Percentiles rank a stretch among this genome's conserved stretches.
These are phyloP conservation scores for Hypotaenidia okinawae DNA, from an alignment of 2,797 vertebrate genomes.

Conservation along the genomic window DNA sequence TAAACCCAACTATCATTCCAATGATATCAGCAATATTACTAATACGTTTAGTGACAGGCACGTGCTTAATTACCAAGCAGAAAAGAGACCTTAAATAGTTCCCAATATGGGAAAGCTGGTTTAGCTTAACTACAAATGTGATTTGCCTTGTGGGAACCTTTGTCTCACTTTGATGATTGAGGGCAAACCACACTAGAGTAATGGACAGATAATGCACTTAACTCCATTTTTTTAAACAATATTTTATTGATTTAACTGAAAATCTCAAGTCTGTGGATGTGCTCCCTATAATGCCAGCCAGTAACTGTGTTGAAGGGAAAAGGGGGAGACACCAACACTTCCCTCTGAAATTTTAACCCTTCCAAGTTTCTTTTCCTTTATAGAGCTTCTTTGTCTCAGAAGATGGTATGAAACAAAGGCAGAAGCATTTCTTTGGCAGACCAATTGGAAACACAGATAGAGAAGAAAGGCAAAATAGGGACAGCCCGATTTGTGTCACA, in stretches of 20 bases:
- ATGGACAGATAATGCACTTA: slow-evolving; percentile 56
- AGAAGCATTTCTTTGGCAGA: background rate
- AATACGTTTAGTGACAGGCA: background rate
- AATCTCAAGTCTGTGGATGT: slow-evolving; percentile 13
- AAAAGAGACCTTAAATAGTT: slow-evolving; percentile 46
- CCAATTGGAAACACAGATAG: background rate
- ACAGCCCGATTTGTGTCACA: slow-evolving; percentile 54
- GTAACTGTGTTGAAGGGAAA: background rate
- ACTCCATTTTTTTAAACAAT: slow-evolving; percentile 45
- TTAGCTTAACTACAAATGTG: slow-evolving; percentile 18
- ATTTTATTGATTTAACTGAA: slow-evolving; percentile 65
- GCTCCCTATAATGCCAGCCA: background rate
- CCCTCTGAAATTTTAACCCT: slow-evolving; percentile 8
- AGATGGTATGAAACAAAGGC: background rate
- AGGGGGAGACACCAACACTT: background rate
- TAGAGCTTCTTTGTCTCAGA: slow-evolving; percentile 9
- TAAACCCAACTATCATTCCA: background rate
- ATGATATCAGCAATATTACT: background rate
- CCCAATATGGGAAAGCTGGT: background rate
- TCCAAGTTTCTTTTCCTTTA: background rate
- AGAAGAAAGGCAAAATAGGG: slow-evolving; percentile 50
- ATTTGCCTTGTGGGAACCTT: slow-evolving; percentile 46
- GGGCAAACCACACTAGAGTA: slow-evolving; percentile 38
- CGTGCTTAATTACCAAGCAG: slow-evolving; percentile 33
- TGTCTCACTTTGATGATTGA: slow-evolving; percentile 27